Percentiles rank a stretch among this genome's conserved stretches.
Conservation (phyloP, 2,113 vertebrate genomes). For the Nannospalax galili region DNA sequence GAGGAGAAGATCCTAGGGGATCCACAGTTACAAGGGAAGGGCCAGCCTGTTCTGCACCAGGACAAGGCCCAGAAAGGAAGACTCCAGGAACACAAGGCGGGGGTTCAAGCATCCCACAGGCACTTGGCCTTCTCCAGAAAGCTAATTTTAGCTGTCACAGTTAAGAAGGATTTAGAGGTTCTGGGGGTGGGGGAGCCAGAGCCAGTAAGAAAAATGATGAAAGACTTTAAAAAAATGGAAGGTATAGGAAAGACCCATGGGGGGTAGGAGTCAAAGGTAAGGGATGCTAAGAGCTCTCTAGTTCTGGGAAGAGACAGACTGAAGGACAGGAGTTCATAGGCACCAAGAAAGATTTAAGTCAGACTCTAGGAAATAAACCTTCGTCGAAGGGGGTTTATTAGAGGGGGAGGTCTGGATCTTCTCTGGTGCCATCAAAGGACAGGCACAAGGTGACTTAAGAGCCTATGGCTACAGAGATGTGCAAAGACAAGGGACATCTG, state of each 20-base stretch:
- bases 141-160: constrained; percentile 75
- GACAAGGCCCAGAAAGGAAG: constrained; percentile 20
- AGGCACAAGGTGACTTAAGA: background rate
- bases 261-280: background rate
- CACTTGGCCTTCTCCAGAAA: constrained; percentile 42
- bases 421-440: background rate
- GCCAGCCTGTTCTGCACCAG: background rate
- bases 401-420: background rate
- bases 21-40: background rate
- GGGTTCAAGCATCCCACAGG: background rate
- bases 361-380: background rate
- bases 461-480: background rate
- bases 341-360: background rate
- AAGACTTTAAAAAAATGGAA: constrained; percentile 45
- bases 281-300: background rate
- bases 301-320: background rate
- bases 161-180: constrained; percentile 64
- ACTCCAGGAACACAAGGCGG: background rate
- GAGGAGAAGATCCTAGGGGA: too few species aligned
- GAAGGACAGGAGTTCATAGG: background rate
- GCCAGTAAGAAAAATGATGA: constrained; percentile 50
- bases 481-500: background rate
- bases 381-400: background rate
- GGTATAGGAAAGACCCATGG: constrained; percentile 12
- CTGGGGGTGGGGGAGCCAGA: constrained; percentile 62